Conservation (phyloP, 1,140 invertebrate species). For the Drosophila kohkoa region DNA sequence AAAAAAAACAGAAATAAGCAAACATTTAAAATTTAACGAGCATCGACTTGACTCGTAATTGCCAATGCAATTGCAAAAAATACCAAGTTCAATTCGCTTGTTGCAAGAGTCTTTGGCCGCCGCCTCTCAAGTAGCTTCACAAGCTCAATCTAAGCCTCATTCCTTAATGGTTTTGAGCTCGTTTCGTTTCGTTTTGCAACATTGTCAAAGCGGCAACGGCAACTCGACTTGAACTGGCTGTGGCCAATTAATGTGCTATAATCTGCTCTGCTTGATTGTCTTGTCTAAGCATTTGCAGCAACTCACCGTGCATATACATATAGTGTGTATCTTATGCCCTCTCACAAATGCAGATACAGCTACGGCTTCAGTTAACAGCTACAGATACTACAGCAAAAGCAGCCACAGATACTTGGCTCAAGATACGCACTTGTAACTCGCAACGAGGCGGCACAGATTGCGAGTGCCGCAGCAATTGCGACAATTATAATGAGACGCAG, state of each 20-base stretch:
- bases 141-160: not conserved
- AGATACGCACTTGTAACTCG: constrained; percentile 68
- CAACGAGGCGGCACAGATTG: constrained; percentile 77
- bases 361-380: not conserved
- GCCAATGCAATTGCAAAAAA: constrained; percentile 32
- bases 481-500: constrained; percentile 76
- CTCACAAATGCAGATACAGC: constrained; percentile 32
- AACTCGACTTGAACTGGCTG: constrained; percentile 13
- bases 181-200: constrained; percentile 22
- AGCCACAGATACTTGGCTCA: constrained; percentile 14
- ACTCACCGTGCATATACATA: constrained; percentile 8
- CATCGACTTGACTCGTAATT: constrained; percentile 38
- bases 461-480: constrained; percentile 43
- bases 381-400: constrained; percentile 14
- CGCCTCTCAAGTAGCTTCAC: not conserved
- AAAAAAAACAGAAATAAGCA: constrained; percentile 34
- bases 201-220: constrained; percentile 10
- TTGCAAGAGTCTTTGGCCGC: constrained; percentile 10
- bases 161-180: constrained; percentile 13
- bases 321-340: not conserved
- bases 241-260: constrained; percentile 48
- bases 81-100: constrained; percentile 50
- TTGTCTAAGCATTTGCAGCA: constrained; percentile 30
- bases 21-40: constrained; percentile 58
- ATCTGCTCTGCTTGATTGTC: constrained; percentile 33